These are phyloP conservation scores for Zalophus californianus DNA, from an alignment of 2,797 vertebrate genomes.

Conservation along the genomic window DNA sequence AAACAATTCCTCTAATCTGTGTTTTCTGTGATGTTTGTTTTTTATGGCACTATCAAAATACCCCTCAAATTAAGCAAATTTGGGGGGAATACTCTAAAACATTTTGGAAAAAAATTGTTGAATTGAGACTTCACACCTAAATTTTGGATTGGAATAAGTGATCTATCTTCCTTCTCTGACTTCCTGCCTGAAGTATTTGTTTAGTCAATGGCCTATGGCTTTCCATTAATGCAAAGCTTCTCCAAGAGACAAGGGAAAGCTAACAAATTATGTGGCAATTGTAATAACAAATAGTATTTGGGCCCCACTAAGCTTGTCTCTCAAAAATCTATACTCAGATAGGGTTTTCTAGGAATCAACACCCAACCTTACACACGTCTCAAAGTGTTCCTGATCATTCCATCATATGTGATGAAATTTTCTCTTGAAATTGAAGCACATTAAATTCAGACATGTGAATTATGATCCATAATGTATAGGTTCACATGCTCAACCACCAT, in stretches of 20 bases:
- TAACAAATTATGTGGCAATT: not conserved
- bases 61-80: not conserved
- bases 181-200: slow-evolving; percentile 16
- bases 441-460: not conserved
- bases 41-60: not conserved
- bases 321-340: not conserved
- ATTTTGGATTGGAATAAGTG: slow-evolving; percentile 20
- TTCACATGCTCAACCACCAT: not conserved
- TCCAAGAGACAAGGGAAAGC: not conserved
- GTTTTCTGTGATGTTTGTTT: not conserved
- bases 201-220: slow-evolving; percentile 23
- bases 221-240: not conserved
- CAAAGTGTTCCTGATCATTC: not conserved
- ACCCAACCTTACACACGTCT: not conserved
- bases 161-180: not conserved
- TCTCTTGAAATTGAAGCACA: not conserved
- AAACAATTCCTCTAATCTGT: not conserved
- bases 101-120: not conserved
- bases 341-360: not conserved
- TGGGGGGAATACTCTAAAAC: not conserved
- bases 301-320: not conserved
- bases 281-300: not conserved
- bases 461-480: not conserved
- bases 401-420: not conserved
- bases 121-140: slow-evolving; percentile 26